Base-by-base conservation (phyloP, 2,888 invertebrate genomes). In the Eudasyphora cyanicolor region DNA sequence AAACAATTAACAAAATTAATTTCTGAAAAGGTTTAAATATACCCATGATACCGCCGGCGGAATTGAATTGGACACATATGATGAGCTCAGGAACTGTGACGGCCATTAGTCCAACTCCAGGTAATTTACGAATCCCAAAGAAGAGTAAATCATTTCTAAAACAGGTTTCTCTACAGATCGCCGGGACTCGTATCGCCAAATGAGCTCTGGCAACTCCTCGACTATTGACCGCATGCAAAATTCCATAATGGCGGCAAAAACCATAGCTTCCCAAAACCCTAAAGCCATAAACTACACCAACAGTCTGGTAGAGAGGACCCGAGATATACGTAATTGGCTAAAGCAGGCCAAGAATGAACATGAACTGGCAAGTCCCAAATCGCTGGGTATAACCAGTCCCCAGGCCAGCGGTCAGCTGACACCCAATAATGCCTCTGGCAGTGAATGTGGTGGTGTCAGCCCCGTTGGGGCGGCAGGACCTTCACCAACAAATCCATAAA, bases 311-410 rank as follows among this genome's bases (percentile, higher is more conserved):
- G 95, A 95, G 87, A 92, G 95, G 42, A 95, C 95, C 0, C 92
- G 94, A 76, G 95, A 95, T 87, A 91, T 95, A 81, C 92, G 95
- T 82, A 95, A 95, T 87, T 95, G 95, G 95, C 89, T 95, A 80
- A 92, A 94, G 17, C 95, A 95, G 86, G 92, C 92, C 0, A 92
- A 92, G 87, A 91, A 89, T 57, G 92, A 92, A 89, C 92, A 92
- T 67, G 92, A 92, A 27, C 85, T 92, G 0, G 62, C 81, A 5
- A 84, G n/a, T 49, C 77, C 81, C 71, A 84, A 81, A 78, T 64
- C 81, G n/a, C n/a, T 84, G 19, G 84, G 81, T 2, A 32, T 73
- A n/a, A 75, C 69, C 10, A 79, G 79, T 17, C 74, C 75, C 14
- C 24, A 75, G 27, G 45, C 17, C 5, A 54, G 38, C 6, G 74